Percentiles rank a stretch among this genome's conserved stretches.
phyloP scores from a whole-genome alignment of 2,888 invertebrate species.

The Julus scanicus region DNA sequence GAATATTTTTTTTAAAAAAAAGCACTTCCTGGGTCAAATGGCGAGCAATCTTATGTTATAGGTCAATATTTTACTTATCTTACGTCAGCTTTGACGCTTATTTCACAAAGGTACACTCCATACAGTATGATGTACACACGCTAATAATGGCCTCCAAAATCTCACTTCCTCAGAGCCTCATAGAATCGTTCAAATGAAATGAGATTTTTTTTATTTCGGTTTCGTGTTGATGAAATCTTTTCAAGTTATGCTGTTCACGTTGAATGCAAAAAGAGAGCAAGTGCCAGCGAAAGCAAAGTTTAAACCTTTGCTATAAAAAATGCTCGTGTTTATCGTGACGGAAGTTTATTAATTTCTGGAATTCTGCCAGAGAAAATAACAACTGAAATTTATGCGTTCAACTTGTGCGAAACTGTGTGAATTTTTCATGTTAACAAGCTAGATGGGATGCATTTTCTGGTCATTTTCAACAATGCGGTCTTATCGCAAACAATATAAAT shows the following conservation, averaged over 20 bases:
- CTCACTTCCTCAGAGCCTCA: slow-evolving; percentile 41
- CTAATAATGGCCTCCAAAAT: slow-evolving; percentile 41
- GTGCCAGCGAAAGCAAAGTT: neutral
- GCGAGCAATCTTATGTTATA: slow-evolving; percentile 47
- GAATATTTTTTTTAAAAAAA: slow-evolving; percentile 11
- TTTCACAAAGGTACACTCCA: slow-evolving; percentile 24
- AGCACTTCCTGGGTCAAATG: slow-evolving; percentile 43
- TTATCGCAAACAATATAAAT: neutral
- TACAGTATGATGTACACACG: slow-evolving; percentile 38
- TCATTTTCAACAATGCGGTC: neutral
- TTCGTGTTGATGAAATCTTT: slow-evolving; percentile 47
- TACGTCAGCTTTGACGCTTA: slow-evolving; percentile 44
- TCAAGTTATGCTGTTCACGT: slow-evolving; percentile 41
- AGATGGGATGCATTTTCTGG: neutral
- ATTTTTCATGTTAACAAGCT: neutral
- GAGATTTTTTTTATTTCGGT: slow-evolving; percentile 44
- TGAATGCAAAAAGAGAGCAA: neutral
- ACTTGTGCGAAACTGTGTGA: neutral
- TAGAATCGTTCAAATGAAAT: slow-evolving; percentile 37
- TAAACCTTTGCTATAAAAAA: neutral
- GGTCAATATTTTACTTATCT: slow-evolving; percentile 45
- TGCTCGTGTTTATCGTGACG: slow-evolving; percentile 12
- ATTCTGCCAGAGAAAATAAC: neutral
- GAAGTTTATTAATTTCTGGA: slow-evolving; percentile 30
- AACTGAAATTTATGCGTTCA: neutral